These are phyloP conservation scores for Neogobius melanostomus DNA, from an alignment of 2,113 vertebrate genomes.

Conservation along the genomic window DNA sequence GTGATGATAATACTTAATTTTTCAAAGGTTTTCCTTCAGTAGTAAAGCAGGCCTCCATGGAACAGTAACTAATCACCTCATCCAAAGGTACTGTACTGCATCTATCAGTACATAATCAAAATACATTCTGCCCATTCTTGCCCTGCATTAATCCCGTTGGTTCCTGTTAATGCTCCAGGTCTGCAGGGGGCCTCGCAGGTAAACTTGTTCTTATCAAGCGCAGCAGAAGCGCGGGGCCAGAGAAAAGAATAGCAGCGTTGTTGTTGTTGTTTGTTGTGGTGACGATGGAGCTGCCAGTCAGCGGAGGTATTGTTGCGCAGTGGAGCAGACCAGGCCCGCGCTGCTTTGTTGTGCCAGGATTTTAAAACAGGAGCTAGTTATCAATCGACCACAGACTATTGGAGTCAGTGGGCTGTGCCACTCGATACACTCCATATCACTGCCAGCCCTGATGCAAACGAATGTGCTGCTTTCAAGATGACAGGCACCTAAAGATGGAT, in stretches of 20 bases:
- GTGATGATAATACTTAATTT: no score
- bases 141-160: neutral
- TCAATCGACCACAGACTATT: slow-evolving; percentile 80
- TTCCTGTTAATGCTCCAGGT: neutral
- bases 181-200: slow-evolving; percentile 8
- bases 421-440: slow-evolving; percentile 75
- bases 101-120: neutral
- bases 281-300: slow-evolving; percentile 70
- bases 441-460: slow-evolving; percentile 63
- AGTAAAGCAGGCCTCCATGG: neutral
- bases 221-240: slow-evolving; percentile 55
- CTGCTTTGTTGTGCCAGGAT: slow-evolving; percentile 76
- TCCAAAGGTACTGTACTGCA: neutral
- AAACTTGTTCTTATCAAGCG: slow-evolving; percentile 65
- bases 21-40: no score
- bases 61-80: neutral
- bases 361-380: slow-evolving; percentile 79
- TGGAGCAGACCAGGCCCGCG: slow-evolving; percentile 72
- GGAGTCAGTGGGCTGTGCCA: slow-evolving; percentile 72
- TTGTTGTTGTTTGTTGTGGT: slow-evolving; percentile 74
- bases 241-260: slow-evolving; percentile 57
- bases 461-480: slow-evolving; percentile 52
- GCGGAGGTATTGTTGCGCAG: slow-evolving; percentile 77
- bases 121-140: neutral
- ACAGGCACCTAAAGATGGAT: slow-evolving; percentile 62